Conservation (phyloP, 2,888 invertebrate genomes). For the Sabatieria punctata region DNA sequence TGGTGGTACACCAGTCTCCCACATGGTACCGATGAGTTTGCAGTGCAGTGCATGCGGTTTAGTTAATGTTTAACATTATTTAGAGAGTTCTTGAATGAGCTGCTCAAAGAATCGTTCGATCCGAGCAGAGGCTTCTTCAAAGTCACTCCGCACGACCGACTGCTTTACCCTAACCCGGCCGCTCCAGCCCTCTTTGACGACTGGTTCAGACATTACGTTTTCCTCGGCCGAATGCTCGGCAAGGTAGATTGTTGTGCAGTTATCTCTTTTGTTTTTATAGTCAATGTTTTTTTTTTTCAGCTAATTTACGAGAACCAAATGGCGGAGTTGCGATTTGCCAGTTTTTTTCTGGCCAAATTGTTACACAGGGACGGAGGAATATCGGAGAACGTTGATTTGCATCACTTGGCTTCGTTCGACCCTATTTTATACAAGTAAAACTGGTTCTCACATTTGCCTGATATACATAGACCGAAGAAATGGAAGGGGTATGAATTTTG, state of each 20-base stretch:
- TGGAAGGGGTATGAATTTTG: no score
- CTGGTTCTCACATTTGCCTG: slow-evolving; percentile 9
- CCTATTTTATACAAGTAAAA: slow-evolving; percentile 56
- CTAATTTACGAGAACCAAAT: slow-evolving; percentile 84
- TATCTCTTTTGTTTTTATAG: neutral
- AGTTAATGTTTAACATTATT: no score
- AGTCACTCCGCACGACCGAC: slow-evolving; percentile 66
- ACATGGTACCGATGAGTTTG: no score
- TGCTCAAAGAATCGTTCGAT: slow-evolving; percentile 84
- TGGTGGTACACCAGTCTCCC: no score
- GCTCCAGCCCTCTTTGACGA: slow-evolving; percentile 57
- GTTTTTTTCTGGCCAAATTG: slow-evolving; percentile 78
- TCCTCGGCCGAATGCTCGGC: slow-evolving; percentile 78
- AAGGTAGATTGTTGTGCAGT: no score
- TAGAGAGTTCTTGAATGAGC: slow-evolving; percentile 70
- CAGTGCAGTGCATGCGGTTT: no score
- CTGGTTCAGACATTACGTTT: slow-evolving; percentile 56
- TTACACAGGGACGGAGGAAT: slow-evolving; percentile 57
- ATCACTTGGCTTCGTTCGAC: slow-evolving; percentile 81
- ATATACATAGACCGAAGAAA: no score
- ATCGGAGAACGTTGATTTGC: slow-evolving; percentile 54
- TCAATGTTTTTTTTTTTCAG: slow-evolving; percentile 34
- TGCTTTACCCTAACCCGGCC: slow-evolving; percentile 87
- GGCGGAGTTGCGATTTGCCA: slow-evolving; percentile 82
- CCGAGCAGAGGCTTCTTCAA: slow-evolving; percentile 80